Base-by-base conservation (phyloP, 2,113 vertebrate species). In the Xiphophorus couchianus region DNA sequence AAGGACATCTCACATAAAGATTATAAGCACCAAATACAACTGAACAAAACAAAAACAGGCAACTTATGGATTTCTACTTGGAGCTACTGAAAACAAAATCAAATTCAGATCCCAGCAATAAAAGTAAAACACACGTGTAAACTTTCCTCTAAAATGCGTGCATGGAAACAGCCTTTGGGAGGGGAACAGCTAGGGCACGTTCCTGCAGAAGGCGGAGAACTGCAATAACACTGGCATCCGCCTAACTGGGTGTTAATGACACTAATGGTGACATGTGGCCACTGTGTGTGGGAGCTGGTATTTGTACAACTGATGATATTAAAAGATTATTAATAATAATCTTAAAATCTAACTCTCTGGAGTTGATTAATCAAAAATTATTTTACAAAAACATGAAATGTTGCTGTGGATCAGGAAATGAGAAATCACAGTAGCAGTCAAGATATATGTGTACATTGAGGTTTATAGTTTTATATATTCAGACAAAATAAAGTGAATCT, bases 191-290 rank as follows among this genome's bases (percentile, higher is more conserved):
- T 10, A 58, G 76, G 77, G 80, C 66, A 66, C 79, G 83, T 90
- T 87, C 84, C 82, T 77, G 81, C 82, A 81, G 85, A 86, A 92
- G 89, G 88, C 90, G 87, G 86, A 88, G 90, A 90, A 89, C 71
- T 80, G 67, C n/a, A 81, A 73, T 69, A 66, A 48, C 39, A 73
- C 44, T 51, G 86, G 79, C 75, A 83, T 48, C 17, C 17, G 17
- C 17, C 14, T 48, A 19, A 17, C 44, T 48, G 17, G 1, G 44
- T 17, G 44, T 48, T 19, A 48, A 48, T 48, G 44, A 48, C 44
- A 48, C 14, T 5, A 17, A 19, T 19, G 44, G 5, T 19, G 44
- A 19, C 44, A 48, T 48, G 44, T 7, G 7, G 51, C 22, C 22
- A n/a, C 25, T 58, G 22, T n/a, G 25, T 17, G 17, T 58, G 25